Evolutionary conservation across 2,888 invertebrate species (phyloP), one percentile per base, ranked within the genome.

Genomic region (Stomorhina lunata): DNA sequence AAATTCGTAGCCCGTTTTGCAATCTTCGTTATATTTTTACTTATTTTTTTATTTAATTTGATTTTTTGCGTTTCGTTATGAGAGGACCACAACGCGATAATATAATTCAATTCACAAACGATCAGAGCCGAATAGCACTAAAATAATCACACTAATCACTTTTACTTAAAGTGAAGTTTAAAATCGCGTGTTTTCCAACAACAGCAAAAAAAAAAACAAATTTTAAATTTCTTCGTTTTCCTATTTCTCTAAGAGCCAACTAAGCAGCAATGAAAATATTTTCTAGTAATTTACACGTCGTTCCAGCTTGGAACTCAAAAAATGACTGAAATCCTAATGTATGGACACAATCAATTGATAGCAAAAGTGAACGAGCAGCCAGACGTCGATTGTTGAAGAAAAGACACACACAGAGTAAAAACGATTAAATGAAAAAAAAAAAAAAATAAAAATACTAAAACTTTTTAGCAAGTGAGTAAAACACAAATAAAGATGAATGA

Each of bases 261-360:
- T 29, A 65, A 37, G 27, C 40, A 68, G 20, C 15, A 53, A n/a
- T n/a, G 10, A 22, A 4, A 50, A 6, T 25, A 4, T 12, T 50
- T 22, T 12, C 6, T 7, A 27, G 9, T 17, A 50, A 20, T 77
- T 66, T 68, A 63, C 77, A 86, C 86, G 86, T 86, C 86, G 84
- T 85, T 84, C 85, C 84, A 75, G 78, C 83, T 84, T 84, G 86
- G 78, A 85, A 86, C 82, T 84, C 78, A 84, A 86, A 84, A 73
- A 86, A 86, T 85, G 83, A 87, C 87, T 87, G 84, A 86, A 81
- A 55, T 77, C 59, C 34, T 32, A 53, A 53, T 48, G 25, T 66
- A 43, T 53, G 27, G 22, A 4, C 43, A 45, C 32, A 69, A 34
- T 43, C 61, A 53, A 69, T 69, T 69, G 61, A 77, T 50, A 66